Conservation (phyloP, 2,888 invertebrate species). For the Drosophila pseudotakahashii region DNA sequence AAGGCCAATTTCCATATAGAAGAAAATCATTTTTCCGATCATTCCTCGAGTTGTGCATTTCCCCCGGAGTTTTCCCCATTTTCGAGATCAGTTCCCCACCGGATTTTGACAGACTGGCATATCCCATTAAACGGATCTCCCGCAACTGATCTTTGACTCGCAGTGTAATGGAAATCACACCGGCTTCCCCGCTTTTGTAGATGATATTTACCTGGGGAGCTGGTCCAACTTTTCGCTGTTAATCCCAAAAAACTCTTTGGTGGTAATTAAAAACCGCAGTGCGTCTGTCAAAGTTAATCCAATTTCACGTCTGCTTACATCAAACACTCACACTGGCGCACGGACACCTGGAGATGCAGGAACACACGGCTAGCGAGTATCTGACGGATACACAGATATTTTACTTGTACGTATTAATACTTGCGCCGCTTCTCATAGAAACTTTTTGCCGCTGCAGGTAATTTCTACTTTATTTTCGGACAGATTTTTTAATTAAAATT, state of each 20-base stretch:
- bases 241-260: slow-evolving; percentile 47
- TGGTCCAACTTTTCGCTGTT: slow-evolving; percentile 40
- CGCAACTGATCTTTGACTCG: slow-evolving; percentile 29
- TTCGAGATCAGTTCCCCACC: slow-evolving; percentile 13
- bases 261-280: slow-evolving; percentile 67
- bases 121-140: slow-evolving; percentile 40
- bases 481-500: slow-evolving; percentile 80
- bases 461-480: slow-evolving; percentile 68
- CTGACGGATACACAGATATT: slow-evolving; percentile 27
- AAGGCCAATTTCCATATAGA: neutral
- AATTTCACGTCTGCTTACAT: slow-evolving; percentile 66
- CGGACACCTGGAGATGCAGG: slow-evolving; percentile 38
- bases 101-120: slow-evolving; percentile 22
- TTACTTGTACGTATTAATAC: neutral
- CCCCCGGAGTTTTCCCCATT: neutral
- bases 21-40: slow-evolving; percentile 1
- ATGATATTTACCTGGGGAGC: slow-evolving; percentile 31
- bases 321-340: slow-evolving; percentile 35
- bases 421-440: slow-evolving; percentile 9
- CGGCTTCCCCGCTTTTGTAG: neutral
- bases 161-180: slow-evolving; percentile 25
- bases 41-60: neutral
- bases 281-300: slow-evolving; percentile 74
- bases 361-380: slow-evolving; percentile 31
- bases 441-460: slow-evolving; percentile 47